Evolutionary conservation across 2,797 vertebrate genomes (phyloP), one percentile per base, ranked within the genome.

Genomic region (Perodicticus potto): DNA sequence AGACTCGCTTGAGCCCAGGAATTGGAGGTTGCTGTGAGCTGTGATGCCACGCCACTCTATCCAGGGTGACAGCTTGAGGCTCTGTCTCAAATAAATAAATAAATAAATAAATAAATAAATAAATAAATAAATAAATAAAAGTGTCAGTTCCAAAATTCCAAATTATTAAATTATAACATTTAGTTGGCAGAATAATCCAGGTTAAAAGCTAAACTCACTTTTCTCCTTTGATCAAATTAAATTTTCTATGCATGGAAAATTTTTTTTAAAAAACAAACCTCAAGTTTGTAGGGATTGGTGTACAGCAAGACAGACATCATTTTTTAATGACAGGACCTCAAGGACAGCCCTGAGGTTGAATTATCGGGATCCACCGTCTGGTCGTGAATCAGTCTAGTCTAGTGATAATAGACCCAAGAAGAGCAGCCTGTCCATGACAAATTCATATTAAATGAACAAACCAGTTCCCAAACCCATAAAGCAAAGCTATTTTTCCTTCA

Each of bases 181-280:
- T 74, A n/a, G 49, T 86, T 61, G 76, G 29, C 80, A 89, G 45
- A 61, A 85, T 74, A 89, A 89, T 61, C 22, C n/a, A 85, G 11
- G 40, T 61, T 81, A 63, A 89, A 89, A 94, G 29, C 4, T 84
- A 96, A 85, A 85, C 63, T n/a, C 13, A 59, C 11, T 57, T 67
- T 90, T 73, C n/a, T 89, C 57, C 78, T 78, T 88, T 55, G n/a
- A 59, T 84, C 65, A 85, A 88, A 94, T n/a, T 73, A 43, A 90
- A 88, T 57, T 84, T 85, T 78, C 45, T 84, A 40, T 29, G 85
- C 65, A 17, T 89, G 85, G 37, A 55, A 83, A 93, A 82, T n/a
- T 53, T 49, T 49, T 49, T 49, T 53, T 16, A 53, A 53, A 53
- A 53, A 49, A 14, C 13, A 49, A 49, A 49, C 49, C 49, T 53